Evolutionary conservation across 2,888 invertebrate genomes (phyloP), one percentile per base, ranked within the genome.

Genomic region (Callosobruchus maculatus): DNA sequence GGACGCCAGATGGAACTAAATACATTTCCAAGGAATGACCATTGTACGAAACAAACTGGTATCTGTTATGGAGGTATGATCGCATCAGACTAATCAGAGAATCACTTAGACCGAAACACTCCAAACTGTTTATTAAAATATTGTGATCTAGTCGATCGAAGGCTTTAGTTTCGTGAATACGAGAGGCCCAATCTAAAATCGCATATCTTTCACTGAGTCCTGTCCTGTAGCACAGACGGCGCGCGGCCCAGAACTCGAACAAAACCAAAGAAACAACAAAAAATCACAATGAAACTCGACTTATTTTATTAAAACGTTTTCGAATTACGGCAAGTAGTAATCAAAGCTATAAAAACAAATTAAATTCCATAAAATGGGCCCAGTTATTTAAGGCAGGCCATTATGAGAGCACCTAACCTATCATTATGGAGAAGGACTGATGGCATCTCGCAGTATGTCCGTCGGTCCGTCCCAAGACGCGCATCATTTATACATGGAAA

Each of bases 291-390:
- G 82, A 80, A 80, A 81, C 79, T 78, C 72, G 81, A 82, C 82
- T 83, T 83, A 83, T 84, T 85, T 85, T 84, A 85, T 84, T 85
- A 85, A 85, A 85, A 86, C 86, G 86, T 85, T 86, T 86, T 86
- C 85, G 85, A 86, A 86, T 86, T 86, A 86, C 85, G 84, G 85
- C 85, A 81, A 86, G 84, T 82, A 82, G 86, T 87, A 87, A 87
- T 87, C 87, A 87, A 86, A 87, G 87, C 87, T 87, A 87, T 87
- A 87, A 87, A 87, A 87, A 87, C 87, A 87, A 87, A 87, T 87
- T 87, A 87, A 87, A 87, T 86, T 86, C 85, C 83, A 82, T 86
- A 86, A 86, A 87, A 86, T 85, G 85, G 86, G 84, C 84, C 85
- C 85, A 84, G 84, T 84, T 85, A 85, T 86, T 87, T 86, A 85